phyloP scores from a whole-genome alignment of 2,888 invertebrate genomes.

The Abscondita cerata region DNA sequence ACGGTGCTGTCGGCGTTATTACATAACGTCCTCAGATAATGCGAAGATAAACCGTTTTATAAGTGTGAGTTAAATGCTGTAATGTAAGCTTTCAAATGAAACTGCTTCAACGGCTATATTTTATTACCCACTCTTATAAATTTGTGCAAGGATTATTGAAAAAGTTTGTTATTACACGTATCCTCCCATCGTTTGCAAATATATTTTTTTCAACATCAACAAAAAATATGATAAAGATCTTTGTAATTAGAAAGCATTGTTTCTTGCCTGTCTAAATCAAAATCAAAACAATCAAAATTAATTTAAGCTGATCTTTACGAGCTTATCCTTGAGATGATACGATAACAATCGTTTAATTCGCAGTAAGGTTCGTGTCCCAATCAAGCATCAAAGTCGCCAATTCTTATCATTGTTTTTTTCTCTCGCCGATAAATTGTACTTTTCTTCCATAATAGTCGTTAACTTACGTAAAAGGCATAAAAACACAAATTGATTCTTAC shows the following conservation, averaged over 20 bases:
- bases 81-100: slow-evolving; percentile 34
- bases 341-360: too few relatives aligned
- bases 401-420: not conserved
- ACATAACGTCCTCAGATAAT: slow-evolving; percentile 44
- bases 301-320: too few relatives aligned
- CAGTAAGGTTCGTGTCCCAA: slow-evolving; percentile 2
- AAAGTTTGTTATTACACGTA: slow-evolving; percentile 17
- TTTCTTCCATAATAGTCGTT: too few relatives aligned
- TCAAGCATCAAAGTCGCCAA: not conserved
- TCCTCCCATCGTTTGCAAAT: too few relatives aligned
- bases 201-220: too few relatives aligned
- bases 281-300: too few relatives aligned
- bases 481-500: slow-evolving; percentile 23
- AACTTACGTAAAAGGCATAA: not conserved
- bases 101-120: slow-evolving; percentile 28
- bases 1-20: slow-evolving; percentile 44
- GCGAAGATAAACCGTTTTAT: slow-evolving; percentile 43
- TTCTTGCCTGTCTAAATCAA: too few relatives aligned
- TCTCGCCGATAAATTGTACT: not conserved
- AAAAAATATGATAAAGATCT: too few relatives aligned
- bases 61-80: slow-evolving; percentile 35
- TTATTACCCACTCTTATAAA: slow-evolving; percentile 23
- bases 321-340: too few relatives aligned
- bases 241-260: too few relatives aligned
- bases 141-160: slow-evolving; percentile 21